Evolutionary conservation across 2,888 invertebrate genomes (phyloP), one percentile per base, ranked within the genome.

Genomic region (Trissolcus japonicus): DNA sequence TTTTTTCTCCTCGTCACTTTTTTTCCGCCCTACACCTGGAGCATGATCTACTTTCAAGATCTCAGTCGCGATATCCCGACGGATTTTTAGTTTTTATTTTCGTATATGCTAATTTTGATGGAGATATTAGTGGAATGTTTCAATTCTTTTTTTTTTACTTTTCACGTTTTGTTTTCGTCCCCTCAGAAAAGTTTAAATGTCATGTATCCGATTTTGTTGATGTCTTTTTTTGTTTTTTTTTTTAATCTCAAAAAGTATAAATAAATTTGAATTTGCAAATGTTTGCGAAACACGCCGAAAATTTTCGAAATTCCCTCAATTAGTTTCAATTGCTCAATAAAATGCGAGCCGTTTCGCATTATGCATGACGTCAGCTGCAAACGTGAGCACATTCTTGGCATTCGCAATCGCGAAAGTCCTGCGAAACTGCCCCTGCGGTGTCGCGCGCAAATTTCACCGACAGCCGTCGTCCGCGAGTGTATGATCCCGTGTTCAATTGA

Each of bases 21-120:
- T 63, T 71, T 63, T 63, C 71, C 62, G 53, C 57, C 63, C 71
- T 17, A 17, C 71, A 63, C 69, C 71, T 63, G 57, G 63, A 53
- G 43, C 62, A 41, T 48, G n/a, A 35, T 40, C 46, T 29, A 55
- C n/a, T 46, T 9, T 19, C 35, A 35, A 68, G 60, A 68, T 68
- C 40, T 11, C 25, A 61, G 54, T 48, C 29, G 21, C 11, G 60
- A 57, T 53, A 55, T 21, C 51, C 35, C 61, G 43, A 40, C 13
- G 48, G 48, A 65, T 51, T 16, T 46, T 16, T 6, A 6, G 4
- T 46, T 46, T 46, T 11, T 11, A 11, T 46, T 46, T 46, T 46
- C 1, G 46, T 46, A 7, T 46, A 16, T 46, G 16, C 46, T 16
- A 35, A n/a, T 46, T 46, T 46, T 16, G 14, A 16, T 46, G 35